These are phyloP conservation scores for Enteromius unitaeniatus DNA, from an alignment of 2,797 vertebrate species.

Conservation along the genomic window DNA sequence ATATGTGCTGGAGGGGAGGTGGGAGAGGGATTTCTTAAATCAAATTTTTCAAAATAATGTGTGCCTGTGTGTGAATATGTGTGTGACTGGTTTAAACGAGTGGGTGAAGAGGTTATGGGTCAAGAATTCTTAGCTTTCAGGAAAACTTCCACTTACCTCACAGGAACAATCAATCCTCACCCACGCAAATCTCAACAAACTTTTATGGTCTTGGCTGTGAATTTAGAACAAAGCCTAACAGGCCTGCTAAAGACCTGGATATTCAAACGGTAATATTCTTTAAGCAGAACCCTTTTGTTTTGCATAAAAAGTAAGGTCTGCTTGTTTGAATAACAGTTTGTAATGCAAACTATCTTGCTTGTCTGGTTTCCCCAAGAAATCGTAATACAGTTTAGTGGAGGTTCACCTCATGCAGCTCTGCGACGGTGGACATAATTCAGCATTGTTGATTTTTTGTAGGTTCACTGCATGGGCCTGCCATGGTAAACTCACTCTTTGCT, in stretches of 20 bases:
- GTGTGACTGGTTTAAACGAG: constrained; percentile 63
- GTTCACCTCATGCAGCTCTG: not conserved
- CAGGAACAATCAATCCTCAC: constrained; percentile 47
- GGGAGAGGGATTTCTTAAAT: constrained; percentile 35
- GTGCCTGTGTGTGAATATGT: constrained; percentile 40
- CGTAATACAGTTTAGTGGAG: not conserved
- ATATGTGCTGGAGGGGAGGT: constrained; percentile 34
- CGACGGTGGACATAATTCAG: not conserved
- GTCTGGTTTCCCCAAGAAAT: not conserved
- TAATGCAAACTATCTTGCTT: not conserved
- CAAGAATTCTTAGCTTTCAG: constrained; percentile 67
- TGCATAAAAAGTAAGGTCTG: not conserved
- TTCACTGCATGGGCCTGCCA: not conserved
- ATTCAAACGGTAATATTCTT: not conserved
- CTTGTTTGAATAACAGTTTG: not conserved
- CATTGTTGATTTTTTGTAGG: constrained; percentile 2
- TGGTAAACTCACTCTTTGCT: constrained; percentile 11
- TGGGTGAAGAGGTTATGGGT: constrained; percentile 71
- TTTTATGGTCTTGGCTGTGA: constrained; percentile 1
- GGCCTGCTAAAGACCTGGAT: not conserved
- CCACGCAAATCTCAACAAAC: constrained; percentile 37
- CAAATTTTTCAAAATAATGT: constrained; percentile 29
- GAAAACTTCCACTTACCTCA: constrained; percentile 68
- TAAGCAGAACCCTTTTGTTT: not conserved
- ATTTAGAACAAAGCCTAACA: not conserved